Evolutionary conservation across 2,888 invertebrate species (phyloP), one percentile per base, ranked within the genome.

Genomic region (Thyatira batis): DNA sequence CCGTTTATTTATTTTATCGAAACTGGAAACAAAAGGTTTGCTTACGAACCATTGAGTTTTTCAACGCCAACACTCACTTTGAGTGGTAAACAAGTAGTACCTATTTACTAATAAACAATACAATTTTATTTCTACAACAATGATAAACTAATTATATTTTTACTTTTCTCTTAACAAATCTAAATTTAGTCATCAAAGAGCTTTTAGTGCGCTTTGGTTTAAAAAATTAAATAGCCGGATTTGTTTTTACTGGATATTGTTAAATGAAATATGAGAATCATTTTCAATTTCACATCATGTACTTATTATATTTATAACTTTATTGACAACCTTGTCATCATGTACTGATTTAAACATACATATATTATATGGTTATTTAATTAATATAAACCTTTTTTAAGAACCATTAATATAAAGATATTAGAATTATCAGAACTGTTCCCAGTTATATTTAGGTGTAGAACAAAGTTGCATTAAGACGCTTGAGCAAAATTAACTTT

Each of bases 401-500:
- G n/a, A n/a, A n/a, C n/a, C n/a, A n/a, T 43, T 43, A 17, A 43
- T 43, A 6, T 20, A 20, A 48, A 27, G 20, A 13, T 4, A 27
- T 48, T 20, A 45, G 20, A 48, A 48, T 28, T 20, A 27, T 17
- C 17, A 48, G 28, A 48, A 48, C 27, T 48, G 27, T 48, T 27
- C 27, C 25, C 20, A 17, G 11, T 13, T 48, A 67, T 64, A 65
- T 62, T 69, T 63, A 58, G 50, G 50, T 58, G 59, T 58, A 55
- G 56, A 63, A 61, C 59, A 63, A 69, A 69, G 71, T 61, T 56
- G 53, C 56, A 54, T 53, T 28, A 52, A 55, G 57, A 45, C 54
- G 49, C 54, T 64, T 57, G 49, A 58, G 64, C 60, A 67, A 70
- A 76, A 67, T 61, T 57, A 75, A 77, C 71, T 75, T 67, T 75